These are phyloP conservation scores for Chesias legatella DNA, from an alignment of 2,888 invertebrate genomes.

Conservation along the genomic window DNA sequence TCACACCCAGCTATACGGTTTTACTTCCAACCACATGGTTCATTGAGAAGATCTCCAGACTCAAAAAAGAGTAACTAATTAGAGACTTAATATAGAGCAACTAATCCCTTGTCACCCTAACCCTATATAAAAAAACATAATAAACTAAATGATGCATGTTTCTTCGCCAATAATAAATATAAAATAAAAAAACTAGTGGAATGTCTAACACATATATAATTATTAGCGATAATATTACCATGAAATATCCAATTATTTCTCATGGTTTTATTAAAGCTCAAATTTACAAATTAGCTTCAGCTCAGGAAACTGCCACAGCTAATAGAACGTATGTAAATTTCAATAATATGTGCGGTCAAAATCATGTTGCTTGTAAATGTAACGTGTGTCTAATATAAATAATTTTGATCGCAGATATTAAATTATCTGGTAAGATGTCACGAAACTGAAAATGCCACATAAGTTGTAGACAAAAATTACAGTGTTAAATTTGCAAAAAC, in stretches of 20 bases:
- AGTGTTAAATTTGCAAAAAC: slow-evolving; percentile 40
- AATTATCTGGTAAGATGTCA: slow-evolving; percentile 47
- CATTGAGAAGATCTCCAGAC: slow-evolving; percentile 5
- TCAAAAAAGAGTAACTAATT: slow-evolving; percentile 18
- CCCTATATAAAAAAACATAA: slow-evolving; percentile 25
- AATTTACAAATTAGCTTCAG: slow-evolving; percentile 3
- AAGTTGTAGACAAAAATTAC: slow-evolving; percentile 29
- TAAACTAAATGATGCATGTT: slow-evolving; percentile 38
- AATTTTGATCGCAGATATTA: slow-evolving; percentile 16
- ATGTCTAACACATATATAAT: background rate
- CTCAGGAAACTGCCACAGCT: slow-evolving; percentile 10
- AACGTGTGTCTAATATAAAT: background rate
- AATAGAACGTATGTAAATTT: slow-evolving; percentile 5
- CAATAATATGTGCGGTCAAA: slow-evolving; percentile 2
- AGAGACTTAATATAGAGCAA: slow-evolving; percentile 36
- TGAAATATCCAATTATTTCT: background rate
- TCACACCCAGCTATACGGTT: slow-evolving; percentile 14
- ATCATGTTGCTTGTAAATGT: background rate
- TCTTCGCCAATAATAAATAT: slow-evolving; percentile 39
- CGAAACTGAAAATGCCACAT: slow-evolving; percentile 39
- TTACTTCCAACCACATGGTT: slow-evolving; percentile 8
- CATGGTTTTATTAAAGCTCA: slow-evolving; percentile 4
- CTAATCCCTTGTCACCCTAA: slow-evolving; percentile 66
- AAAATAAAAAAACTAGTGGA: slow-evolving; percentile 26
- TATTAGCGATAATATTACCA: slow-evolving; percentile 1